Base-by-base conservation (phyloP, 1,140 invertebrate species). In the Rhysida immarginata region DNA sequence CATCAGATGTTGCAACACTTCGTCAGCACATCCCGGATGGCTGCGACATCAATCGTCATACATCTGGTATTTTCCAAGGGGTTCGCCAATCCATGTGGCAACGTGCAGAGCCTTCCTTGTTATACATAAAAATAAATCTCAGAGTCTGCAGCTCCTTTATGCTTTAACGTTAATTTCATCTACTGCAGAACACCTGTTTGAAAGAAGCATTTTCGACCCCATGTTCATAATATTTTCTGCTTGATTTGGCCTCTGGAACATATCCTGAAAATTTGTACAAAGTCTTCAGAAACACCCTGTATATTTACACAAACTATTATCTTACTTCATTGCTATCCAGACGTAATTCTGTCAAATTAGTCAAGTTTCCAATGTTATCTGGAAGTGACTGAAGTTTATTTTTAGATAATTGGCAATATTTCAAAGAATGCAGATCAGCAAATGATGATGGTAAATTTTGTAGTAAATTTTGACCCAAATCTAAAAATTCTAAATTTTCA, bases 381-480 rank as follows among this genome's bases (percentile, higher is more conserved):
- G 67, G 67, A 11, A 68, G 55, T 41, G 61, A 54, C 55, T 63
- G 59, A 1, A 68, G 49, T 23, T 63, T 58, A 53, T 68, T 68
- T 51, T 64, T 65, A 18, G 65, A 66, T 26, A 68, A 48, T 24
- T 61, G 56, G 59, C 66, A 67, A 23, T 66, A 54, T 50, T 60
- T 58, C 26, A 68, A 58, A 11, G 57, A 61, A 5, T 23, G 54
- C 49, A 68, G 54, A 13, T 63, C 50, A 18, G 62, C 61, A 63
- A 68, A 68, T 11, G 64, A 66, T 18, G 65, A 60, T 23, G 67
- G 67, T 25, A 68, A 53, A 26, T 62, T 61, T 60, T 62, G 58
- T 14, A 68, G 51, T 2, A 60, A n/a, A 55, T 68, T 68, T 55
- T 68, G 67, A 43, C 66, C 66, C 46, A 68, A 42, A 57, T 67